These are phyloP conservation scores for Taenaris catops DNA, from an alignment of 2,888 invertebrate genomes.

Conservation along the genomic window DNA sequence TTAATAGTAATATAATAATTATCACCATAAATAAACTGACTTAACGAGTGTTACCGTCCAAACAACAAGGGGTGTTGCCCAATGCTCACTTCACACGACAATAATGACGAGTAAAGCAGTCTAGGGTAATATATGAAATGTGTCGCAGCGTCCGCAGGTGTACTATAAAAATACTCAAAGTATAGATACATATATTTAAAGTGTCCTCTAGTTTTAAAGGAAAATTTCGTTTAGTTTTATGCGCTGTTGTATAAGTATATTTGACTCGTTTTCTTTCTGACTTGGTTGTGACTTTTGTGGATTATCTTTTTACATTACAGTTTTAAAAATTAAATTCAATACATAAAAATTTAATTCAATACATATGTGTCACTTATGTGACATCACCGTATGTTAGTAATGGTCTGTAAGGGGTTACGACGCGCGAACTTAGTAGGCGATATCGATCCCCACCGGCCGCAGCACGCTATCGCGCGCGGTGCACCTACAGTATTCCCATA, in stretches of 20 bases:
- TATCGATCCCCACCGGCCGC: constrained; percentile 63
- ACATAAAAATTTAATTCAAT: not conserved
- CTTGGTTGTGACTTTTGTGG: not conserved
- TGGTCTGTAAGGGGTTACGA: constrained; percentile 42
- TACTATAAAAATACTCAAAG: constrained; percentile 10
- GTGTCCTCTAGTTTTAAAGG: constrained; percentile 2
- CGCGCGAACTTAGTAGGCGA: constrained; percentile 63
- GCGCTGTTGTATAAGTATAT: not conserved
- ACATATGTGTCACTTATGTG: not conserved
- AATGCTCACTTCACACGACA: not conserved
- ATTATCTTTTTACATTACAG: not conserved
- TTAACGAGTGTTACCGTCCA: too few species aligned
- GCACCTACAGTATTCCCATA: constrained; percentile 43
- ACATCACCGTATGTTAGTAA: constrained; percentile 29
- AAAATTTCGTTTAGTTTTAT: not conserved
- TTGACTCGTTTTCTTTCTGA: not conserved
- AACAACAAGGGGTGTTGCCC: too few species aligned
- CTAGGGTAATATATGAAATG: constrained; percentile 12
- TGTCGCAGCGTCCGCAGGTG: constrained; percentile 14
- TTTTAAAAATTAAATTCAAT: not conserved
- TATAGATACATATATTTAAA: constrained; percentile 8
- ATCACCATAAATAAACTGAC: constrained; percentile 10
- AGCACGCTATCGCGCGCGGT: constrained; percentile 67
- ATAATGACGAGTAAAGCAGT: constrained; percentile 5
- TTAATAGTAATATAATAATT: too few species aligned